Evolutionary conservation across 2,113 vertebrate genomes (phyloP), one percentile per base, ranked within the genome.

Genomic region (Diphyllodes magnificus): DNA sequence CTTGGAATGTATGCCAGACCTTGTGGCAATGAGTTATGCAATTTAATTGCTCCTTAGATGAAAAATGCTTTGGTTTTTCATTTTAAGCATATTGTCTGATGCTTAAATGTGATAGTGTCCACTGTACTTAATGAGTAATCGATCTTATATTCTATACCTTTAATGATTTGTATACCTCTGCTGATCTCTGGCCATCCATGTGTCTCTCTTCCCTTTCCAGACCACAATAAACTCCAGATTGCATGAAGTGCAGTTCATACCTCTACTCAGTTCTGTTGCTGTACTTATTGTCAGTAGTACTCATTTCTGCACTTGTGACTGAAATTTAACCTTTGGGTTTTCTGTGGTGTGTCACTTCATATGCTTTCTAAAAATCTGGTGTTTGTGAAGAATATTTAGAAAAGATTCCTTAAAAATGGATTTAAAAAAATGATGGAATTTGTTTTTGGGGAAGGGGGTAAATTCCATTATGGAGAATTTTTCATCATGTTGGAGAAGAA

Each of bases 11-110:
- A 11, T 54, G 27, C 60, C 77, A 82, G 47, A 54, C 60, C 56
- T 56, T 81, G 18, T 91, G 64, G 68, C 80, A 88, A 35, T 24
- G 68, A 78, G 23, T 95, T 95, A 45, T 0, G 10, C 76, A 83
- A 28, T 81, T 92, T 95, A 92, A 88, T 92, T 92, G 49, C 71
- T 63, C 37, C 50, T 77, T 70, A 91, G n/a, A 57, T 92, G 28
- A 63, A 86, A 91, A 95, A 28, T 69, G 31, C 45, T 80, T 40
- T 40, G 50, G 16, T 64, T 88, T 92, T 84, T 84, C 33, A 50
- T 81, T 93, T 77, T 37, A 83, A 65, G 42, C 86, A 22, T 61
- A 45, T 86, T 96, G 69, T 80, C 65, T 82, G 90, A 75, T 96
- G 44, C 50, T 92, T 89, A 82, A 81, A 70, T 1, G 0, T 78